Base-by-base conservation (phyloP, 2,113 vertebrate genomes). In the Clupea harengus region DNA sequence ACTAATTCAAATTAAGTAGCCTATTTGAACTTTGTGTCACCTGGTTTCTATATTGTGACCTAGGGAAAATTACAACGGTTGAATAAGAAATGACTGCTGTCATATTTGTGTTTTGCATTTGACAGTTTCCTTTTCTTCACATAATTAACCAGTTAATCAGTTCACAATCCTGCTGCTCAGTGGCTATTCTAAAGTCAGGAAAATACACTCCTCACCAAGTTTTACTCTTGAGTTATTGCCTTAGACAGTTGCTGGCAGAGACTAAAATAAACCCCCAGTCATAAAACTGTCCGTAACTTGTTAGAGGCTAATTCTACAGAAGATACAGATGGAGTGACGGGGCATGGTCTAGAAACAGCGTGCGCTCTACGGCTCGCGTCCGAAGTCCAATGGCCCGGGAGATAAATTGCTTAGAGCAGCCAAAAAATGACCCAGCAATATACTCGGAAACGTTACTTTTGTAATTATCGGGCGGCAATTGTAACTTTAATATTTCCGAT, bases 251-350 rank as follows among this genome's bases (percentile, higher is more conserved):
- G 64, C 64, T 72, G 64, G 64, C 64, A 25, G 64, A 25, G 64
- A 10, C 64, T 72, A 72, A 72, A 72, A 72, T 72, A 72, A 72
- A 72, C 64, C 28, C 28, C 7, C 7, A 86, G 81, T 47, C 82
- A 72, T 83, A 83, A 86, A 86, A 83, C 85, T 83, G 85, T 86
- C 85, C 46, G n/a, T 82, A 44, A 82, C 82, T 83, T 83, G 85
- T 86, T 83, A 83, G 81, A 83, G 45, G 75, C 22, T 83, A 75
- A 86, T 86, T 82, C 78, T 78, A 86, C 28, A 7, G 82, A 18
- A 32, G 32, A 83, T 78, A 83, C 28, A 67, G 20, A 22, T 72
- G 20, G 39, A 84, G 28, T 81, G 81, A 17, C 22, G 46, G 18
- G 44, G 45, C 81, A 28, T 81, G 18, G 81, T 46, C 44, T 18